Conservation (phyloP, 2,888 invertebrate species). For the Drosophila kanekoi region DNA sequence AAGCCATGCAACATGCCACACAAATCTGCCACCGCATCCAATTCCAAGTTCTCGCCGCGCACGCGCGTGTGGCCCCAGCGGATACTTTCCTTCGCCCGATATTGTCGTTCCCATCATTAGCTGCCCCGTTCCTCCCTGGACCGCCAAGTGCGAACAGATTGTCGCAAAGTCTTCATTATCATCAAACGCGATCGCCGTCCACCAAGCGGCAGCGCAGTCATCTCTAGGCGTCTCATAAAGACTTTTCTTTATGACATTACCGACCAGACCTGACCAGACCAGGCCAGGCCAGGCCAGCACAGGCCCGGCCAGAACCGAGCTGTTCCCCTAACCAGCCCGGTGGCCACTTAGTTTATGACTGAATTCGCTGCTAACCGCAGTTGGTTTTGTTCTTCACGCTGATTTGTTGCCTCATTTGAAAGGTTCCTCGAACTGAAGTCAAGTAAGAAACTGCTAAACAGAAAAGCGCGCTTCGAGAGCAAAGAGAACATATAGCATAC, state of each 20-base stretch:
- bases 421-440: conserved; percentile 42
- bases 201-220: conserved; percentile 26
- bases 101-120: conserved; percentile 43
- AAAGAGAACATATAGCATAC: background rate
- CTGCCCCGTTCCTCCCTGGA: background rate
- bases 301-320: background rate
- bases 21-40: background rate
- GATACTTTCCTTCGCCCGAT: conserved; percentile 9
- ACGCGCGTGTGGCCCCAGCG: conserved; percentile 18
- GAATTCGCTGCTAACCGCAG: conserved; percentile 52
- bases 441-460: background rate
- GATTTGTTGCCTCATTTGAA: conserved; percentile 68
- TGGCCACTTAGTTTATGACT: conserved; percentile 61
- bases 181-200: conserved; percentile 57
- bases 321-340: conserved; percentile 10
- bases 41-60: conserved; percentile 9
- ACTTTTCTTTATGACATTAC: conserved; percentile 61
- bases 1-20: conserved; percentile 5
- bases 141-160: conserved; percentile 52
- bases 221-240: conserved; percentile 62
- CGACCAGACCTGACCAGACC: conserved; percentile 23
- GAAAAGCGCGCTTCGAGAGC: background rate
- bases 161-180: conserved; percentile 67
- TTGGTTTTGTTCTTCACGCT: conserved; percentile 53
- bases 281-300: background rate